These are phyloP conservation scores for Poeciliopsis occidentalis DNA, from an alignment of 2,113 vertebrate genomes.

Conservation along the genomic window DNA sequence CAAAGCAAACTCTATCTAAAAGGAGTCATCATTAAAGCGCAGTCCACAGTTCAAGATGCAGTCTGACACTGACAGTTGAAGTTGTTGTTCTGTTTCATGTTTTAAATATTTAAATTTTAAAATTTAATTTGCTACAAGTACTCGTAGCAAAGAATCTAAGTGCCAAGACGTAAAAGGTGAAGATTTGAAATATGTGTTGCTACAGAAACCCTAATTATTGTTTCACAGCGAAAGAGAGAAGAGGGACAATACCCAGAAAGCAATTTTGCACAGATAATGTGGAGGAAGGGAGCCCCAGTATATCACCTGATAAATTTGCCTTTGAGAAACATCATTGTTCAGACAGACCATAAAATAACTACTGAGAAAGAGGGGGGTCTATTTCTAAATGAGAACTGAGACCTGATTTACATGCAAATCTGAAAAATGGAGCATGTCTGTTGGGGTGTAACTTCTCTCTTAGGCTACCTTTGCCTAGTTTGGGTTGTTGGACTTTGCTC, in stretches of 20 bases:
- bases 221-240: neutral
- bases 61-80: neutral
- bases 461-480: conserved; percentile 10
- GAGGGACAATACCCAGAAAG: neutral
- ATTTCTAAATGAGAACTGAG: conserved; percentile 4
- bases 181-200: neutral
- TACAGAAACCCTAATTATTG: neutral
- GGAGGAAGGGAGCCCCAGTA: neutral
- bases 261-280: neutral
- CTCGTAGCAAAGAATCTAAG: neutral
- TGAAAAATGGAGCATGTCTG: neutral
- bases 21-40: neutral
- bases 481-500: conserved; percentile 1
- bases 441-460: conserved; percentile 9
- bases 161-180: too few species aligned
- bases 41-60: too few species aligned
- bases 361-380: neutral
- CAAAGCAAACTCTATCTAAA: neutral
- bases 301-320: neutral
- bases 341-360: neutral
- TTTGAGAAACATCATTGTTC: neutral
- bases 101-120: neutral
- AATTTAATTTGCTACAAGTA: neutral
- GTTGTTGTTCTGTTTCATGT: neutral
- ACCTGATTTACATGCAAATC: conserved; percentile 22